A percentile compares a stretch with the other conserved stretches of the same genome.
phyloP scores from a whole-genome alignment of 2,888 invertebrate species.

The Tolmerus cingulatus region DNA sequence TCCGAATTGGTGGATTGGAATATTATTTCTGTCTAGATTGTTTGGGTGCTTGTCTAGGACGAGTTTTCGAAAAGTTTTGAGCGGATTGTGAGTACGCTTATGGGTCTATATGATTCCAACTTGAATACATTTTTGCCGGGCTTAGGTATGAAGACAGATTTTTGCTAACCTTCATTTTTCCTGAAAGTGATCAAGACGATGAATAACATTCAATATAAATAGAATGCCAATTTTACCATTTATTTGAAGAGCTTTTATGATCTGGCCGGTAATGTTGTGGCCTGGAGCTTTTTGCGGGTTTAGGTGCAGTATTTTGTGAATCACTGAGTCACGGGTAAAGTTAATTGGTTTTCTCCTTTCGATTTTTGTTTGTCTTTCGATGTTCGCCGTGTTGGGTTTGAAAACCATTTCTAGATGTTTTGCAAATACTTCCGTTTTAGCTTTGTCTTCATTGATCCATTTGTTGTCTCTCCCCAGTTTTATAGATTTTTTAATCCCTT shows the following conservation, averaged over 20 bases:
- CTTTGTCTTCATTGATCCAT: too few species aligned
- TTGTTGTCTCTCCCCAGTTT: too few species aligned
- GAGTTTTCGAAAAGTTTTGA: conserved; percentile 52
- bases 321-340: too few species aligned
- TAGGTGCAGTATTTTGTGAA: not conserved
- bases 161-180: not conserved
- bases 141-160: not conserved
- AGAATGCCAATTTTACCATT: not conserved
- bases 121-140: not conserved
- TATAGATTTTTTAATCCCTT: too few species aligned
- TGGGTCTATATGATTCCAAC: conserved; percentile 40
- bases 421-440: too few species aligned
- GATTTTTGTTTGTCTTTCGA: too few species aligned
- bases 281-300: not conserved
- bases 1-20: not conserved
- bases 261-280: not conserved
- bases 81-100: conserved; percentile 51
- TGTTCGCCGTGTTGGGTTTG: too few species aligned
- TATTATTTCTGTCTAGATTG: conserved; percentile 34
- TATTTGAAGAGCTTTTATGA: not conserved
- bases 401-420: too few species aligned
- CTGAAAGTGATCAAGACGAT: not conserved
- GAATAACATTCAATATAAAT: not conserved
- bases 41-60: conserved; percentile 47
- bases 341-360: too few species aligned